Base-by-base conservation (phyloP, 2,888 invertebrate species). In the Lithophane leautieri region DNA sequence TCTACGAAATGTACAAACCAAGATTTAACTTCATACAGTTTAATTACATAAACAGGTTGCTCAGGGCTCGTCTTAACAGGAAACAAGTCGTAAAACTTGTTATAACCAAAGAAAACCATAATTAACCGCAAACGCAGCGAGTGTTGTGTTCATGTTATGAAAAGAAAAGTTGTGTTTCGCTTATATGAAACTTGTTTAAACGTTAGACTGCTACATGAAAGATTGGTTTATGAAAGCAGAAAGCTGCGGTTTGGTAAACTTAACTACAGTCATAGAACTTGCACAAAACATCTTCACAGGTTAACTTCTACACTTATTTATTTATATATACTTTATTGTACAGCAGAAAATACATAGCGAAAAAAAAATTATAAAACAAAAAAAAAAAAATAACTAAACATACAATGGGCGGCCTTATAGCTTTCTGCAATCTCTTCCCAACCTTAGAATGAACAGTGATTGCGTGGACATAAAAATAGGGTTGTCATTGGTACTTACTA, bases 101-200 rank as follows among this genome's bases (percentile, higher is more conserved):
- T 78, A 67, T 69, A 71, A 70, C 67, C 67, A 63, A 78, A 79
- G 78, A 88, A 86, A 86, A 78, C 76, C 77, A 75, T 84, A 84
- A 86, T 86, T 84, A 82, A 86, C 82, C 70, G 28, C 73, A 75
- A 75, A 81, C 40, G 42, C 50, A 73, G 58, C 58, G 74, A 69
- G 76, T 63, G 25, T 68, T 66, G 73, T 42, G 67, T 76, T 80
- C 73, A 40, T 54, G 54, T 54, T 72, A 47, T 76, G 68, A 54
- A 42, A 70, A 63, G 67, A 54, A 54, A 70, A 72, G 68, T 70
- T 78, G 40, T 69, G 56, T 75, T 78, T 50, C 47, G 73, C 25
- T 67, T n/a, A 47, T 61, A 40, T 69, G n/a, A 60, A 69, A 60
- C 60, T 69, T 68, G 50, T 78, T 42, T 42, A 22, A 50, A 16